Conservation (phyloP, 2,888 invertebrate species). For the Eupithecia insigniata region DNA sequence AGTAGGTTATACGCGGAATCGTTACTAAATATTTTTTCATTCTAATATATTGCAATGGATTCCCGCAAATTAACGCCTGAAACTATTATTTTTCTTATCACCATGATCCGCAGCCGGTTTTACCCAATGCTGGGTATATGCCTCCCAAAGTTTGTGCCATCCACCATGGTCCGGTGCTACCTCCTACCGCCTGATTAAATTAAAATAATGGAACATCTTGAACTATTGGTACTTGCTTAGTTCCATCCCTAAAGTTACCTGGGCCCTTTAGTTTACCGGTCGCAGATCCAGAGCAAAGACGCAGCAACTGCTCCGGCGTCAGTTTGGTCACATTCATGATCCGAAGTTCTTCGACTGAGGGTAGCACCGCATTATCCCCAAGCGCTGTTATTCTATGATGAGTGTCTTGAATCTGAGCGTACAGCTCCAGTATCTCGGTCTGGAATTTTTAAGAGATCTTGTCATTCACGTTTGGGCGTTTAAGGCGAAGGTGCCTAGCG, state of each 20-base stretch:
- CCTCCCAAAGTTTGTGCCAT: neutral
- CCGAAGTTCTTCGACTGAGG: conserved; percentile 63
- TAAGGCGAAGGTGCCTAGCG: too few relatives aligned
- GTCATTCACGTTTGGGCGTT: too few relatives aligned
- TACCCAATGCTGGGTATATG: neutral
- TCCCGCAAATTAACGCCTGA: too few relatives aligned
- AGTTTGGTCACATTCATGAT: conserved; percentile 72
- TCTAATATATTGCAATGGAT: too few relatives aligned
- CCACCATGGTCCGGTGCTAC: neutral
- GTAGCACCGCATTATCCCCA: conserved; percentile 60
- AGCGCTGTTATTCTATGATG: conserved; percentile 59
- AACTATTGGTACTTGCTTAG: neutral
- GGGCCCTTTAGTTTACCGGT: neutral
- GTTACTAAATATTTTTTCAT: too few relatives aligned
- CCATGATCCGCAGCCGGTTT: neutral
- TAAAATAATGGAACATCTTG: neutral
- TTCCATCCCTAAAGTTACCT: conserved; percentile 3
- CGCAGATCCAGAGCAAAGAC: conserved; percentile 56
- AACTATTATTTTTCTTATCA: neutral
- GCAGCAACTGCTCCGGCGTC: conserved; percentile 66
- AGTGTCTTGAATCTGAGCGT: conserved; percentile 59
- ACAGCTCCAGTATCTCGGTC: conserved; percentile 64
- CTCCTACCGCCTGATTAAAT: neutral
- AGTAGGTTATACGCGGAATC: too few relatives aligned
- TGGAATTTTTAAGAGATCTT: conserved; percentile 38